phyloP scores from a whole-genome alignment of 2,797 vertebrate genomes.

The Taeniopygia guttata region DNA sequence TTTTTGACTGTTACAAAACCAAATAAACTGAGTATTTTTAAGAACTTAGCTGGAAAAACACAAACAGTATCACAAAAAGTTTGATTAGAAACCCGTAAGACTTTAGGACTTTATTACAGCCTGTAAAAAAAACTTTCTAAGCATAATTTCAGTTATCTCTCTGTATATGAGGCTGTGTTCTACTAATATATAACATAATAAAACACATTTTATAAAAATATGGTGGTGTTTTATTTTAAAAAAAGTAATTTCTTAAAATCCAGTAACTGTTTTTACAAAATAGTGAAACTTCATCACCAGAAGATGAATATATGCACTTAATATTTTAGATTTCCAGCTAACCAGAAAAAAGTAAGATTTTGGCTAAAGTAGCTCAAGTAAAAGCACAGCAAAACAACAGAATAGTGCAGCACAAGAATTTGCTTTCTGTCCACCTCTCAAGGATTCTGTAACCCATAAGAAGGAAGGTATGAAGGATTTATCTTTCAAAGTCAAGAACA shows the following conservation, averaged over 20 bases:
- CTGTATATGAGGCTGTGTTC: neutral
- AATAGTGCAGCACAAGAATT: neutral
- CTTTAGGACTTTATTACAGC: neutral
- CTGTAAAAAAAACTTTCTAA: neutral
- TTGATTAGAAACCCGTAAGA: rapidly evolving
- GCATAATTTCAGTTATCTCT: neutral
- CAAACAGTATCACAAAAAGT: neutral
- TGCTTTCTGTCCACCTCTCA: neutral
- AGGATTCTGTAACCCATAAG: neutral
- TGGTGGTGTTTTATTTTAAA: neutral
- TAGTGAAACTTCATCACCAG: neutral
- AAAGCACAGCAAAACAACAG: neutral
- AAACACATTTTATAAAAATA: neutral
- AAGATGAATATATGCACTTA: neutral
- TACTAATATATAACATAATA: neutral
- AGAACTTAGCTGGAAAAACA: neutral
- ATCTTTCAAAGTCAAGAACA: neutral
- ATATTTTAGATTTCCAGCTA: neutral
- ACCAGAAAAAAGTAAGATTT: neutral
- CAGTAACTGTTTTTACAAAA: neutral
- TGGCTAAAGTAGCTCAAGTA: neutral
- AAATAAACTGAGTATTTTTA: neutral
- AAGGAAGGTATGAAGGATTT: neutral
- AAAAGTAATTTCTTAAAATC: neutral
- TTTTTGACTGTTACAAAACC: neutral